These are phyloP conservation scores for Drosophila putrida DNA, from an alignment of 2,888 invertebrate species.

Conservation along the genomic window DNA sequence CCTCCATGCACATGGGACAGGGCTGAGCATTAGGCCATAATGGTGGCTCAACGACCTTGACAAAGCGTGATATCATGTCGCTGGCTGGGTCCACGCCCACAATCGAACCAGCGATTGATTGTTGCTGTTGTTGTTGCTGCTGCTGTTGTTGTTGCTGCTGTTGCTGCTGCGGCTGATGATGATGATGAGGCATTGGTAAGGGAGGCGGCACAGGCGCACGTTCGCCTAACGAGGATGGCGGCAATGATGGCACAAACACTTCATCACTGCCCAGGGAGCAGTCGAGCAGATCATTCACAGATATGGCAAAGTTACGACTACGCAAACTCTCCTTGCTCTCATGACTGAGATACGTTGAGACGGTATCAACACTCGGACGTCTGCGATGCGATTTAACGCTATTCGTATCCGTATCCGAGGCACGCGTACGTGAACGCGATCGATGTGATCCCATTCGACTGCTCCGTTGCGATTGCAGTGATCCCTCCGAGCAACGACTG, in stretches of 20 bases:
- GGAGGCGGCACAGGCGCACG: conserved; percentile 83
- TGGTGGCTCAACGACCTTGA: conserved; percentile 88
- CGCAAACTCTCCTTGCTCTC: conserved; percentile 91
- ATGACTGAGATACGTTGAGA: conserved; percentile 95
- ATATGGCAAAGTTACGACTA: conserved; percentile 86
- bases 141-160: conserved; percentile 74
- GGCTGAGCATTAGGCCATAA: conserved; percentile 90
- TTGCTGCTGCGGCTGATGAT: conserved; percentile 53
- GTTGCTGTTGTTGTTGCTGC: conserved; percentile 68
- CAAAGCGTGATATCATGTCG: conserved; percentile 89
- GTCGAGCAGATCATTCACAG: conserved; percentile 89
- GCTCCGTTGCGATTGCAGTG: conserved; percentile 81
- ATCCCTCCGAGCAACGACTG: conserved; percentile 85
- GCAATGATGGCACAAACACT: conserved; percentile 87
- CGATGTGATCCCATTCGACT: conserved; percentile 83
- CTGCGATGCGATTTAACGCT: conserved; percentile 92
- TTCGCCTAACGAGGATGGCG: conserved; percentile 79
- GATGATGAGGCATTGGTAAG: conserved; percentile 71
- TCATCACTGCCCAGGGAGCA: conserved; percentile 91
- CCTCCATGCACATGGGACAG: conserved; percentile 90
- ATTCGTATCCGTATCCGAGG: conserved; percentile 86
- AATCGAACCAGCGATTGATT: conserved; percentile 85
- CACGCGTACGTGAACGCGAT: conserved; percentile 85
- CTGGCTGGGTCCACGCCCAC: conserved; percentile 86
- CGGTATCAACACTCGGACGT: conserved; percentile 94